Conservation (phyloP, 2,797 vertebrate genomes). For the Vultur gryphus region DNA sequence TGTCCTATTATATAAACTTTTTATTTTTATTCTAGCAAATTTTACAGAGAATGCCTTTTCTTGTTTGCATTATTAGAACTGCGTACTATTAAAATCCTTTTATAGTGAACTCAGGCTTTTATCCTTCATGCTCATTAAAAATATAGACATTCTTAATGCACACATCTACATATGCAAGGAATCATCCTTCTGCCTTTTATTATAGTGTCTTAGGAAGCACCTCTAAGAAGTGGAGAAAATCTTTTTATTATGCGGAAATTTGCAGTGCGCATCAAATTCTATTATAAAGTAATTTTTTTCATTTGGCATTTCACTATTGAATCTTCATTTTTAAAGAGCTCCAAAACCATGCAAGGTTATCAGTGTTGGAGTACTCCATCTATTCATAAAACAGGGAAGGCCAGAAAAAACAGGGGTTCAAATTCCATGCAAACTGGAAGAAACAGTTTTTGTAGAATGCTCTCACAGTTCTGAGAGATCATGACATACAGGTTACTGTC, state of each 20-base stretch:
- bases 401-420: neutral
- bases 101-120: neutral
- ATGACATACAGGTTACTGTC: neutral
- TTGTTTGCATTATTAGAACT: neutral
- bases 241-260: neutral
- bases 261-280: neutral
- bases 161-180: neutral
- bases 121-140: neutral
- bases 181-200: neutral
- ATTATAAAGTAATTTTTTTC: neutral
- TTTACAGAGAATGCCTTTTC: neutral
- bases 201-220: neutral
- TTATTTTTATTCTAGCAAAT: neutral
- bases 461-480: neutral
- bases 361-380: neutral
- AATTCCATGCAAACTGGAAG: neutral
- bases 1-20: neutral
- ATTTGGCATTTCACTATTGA: neutral
- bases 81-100: neutral
- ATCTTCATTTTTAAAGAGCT: neutral
- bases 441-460: neutral
- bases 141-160: neutral
- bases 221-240: neutral
- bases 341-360: accelerated
- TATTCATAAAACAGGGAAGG: neutral